phyloP scores from a whole-genome alignment of 2,113 vertebrate species.

The Gracilinanus agilis region DNA sequence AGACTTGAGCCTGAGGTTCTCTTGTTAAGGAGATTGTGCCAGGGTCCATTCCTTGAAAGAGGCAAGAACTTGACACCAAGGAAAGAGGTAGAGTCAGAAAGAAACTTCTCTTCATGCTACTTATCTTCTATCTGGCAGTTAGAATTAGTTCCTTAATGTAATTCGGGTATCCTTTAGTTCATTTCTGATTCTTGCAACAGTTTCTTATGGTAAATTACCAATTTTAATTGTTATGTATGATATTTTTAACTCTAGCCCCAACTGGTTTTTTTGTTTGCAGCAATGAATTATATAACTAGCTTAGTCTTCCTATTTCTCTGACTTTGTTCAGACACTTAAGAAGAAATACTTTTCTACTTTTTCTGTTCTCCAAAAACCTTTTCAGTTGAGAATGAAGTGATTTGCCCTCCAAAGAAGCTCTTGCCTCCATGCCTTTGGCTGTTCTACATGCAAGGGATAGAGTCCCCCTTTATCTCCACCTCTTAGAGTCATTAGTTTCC shows the following conservation, averaged over 20 bases:
- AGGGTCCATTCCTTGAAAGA: too few species aligned
- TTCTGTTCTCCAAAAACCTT: slow-evolving; percentile 3
- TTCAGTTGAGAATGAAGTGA: neutral
- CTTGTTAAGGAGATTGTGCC: too few species aligned
- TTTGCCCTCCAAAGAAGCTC: neutral
- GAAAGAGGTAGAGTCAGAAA: too few species aligned
- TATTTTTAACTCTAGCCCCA: neutral
- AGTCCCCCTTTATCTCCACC: slow-evolving; percentile 4
- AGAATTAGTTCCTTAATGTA: neutral
- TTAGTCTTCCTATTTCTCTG: neutral
- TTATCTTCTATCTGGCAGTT: neutral
- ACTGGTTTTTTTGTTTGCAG: neutral
- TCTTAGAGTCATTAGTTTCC: slow-evolving; percentile 7
- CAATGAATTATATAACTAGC: neutral
- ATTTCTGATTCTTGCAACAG: neutral
- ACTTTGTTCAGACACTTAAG: neutral
- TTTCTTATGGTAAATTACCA: slow-evolving; percentile 3
- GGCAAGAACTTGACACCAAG: too few species aligned
- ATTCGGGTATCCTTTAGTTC: neutral
- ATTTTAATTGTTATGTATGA: slow-evolving; percentile 23
- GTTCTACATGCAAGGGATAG: neutral
- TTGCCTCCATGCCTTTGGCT: neutral
- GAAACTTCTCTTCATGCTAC: neutral
- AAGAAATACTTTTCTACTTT: neutral
- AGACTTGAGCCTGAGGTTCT: too few species aligned